Base-by-base conservation (phyloP, 2,888 invertebrate species). In the Pandemis heparana region DNA sequence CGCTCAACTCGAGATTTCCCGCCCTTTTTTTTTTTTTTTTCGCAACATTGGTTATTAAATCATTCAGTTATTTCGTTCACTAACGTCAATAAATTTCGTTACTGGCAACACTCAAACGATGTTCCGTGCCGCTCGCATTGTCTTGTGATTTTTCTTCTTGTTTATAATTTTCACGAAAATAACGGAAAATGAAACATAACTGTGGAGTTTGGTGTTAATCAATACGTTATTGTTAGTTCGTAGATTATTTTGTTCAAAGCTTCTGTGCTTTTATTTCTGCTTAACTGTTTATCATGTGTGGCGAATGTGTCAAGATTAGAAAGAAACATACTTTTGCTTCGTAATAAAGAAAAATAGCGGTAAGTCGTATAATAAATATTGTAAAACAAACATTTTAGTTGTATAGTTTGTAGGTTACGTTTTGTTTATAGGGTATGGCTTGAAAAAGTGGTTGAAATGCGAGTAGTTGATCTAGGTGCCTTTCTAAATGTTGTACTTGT, bases 241-340 rank as follows among this genome's bases (percentile, higher is more conserved):
- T 72, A 53, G 61, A 72, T 69, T 71, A 66, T 48, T 64, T 43
- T n/a, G 63, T 32, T 64, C 43, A 62, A 70, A 23, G 16, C 18
- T 53, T 66, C 74, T 76, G 71, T 80, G 80, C 76, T 78, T 80
- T 76, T 77, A 75, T 79, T 81, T 81, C 78, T 76, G 75, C 76
- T 77, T 79, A 80, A 82, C 78, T 84, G 84, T 85, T 78, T 83
- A 90, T 85, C 87, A 91, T 92, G 92, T 92, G 92, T 89, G 88
- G 87, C 89, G 90, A 89, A 90, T 85, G 86, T 85, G 88, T 88
- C 83, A 92, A 90, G 84, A 91, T 85, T 82, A 92, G 88, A 89
- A 93, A 90, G 91, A 92, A 92, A 91, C 92, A 92, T 89, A 92
- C 89, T 89, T 91, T 85, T 82, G 86, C 85, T 83, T 88, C 88